These are phyloP conservation scores for Nicator chloris DNA, from an alignment of 2,113 vertebrate genomes.

Conservation along the genomic window DNA sequence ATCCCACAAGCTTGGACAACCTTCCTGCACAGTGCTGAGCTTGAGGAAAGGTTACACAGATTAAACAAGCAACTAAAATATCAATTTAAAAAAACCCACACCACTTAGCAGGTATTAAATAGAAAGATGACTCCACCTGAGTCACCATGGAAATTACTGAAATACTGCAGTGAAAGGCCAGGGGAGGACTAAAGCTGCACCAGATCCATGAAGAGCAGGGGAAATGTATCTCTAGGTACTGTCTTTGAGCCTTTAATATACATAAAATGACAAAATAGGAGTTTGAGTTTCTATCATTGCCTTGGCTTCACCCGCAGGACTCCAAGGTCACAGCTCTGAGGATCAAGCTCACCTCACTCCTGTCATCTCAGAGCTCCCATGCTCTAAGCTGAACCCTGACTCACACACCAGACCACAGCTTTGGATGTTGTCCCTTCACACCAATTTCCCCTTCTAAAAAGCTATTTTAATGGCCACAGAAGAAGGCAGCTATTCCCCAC, in stretches of 20 bases:
- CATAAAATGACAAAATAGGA: not conserved
- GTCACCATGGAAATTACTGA: not conserved
- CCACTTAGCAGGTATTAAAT: not conserved
- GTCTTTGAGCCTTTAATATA: not conserved
- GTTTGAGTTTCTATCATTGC: not conserved
- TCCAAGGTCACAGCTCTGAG: not conserved
- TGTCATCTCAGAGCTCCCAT: not conserved
- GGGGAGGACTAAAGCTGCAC: not conserved
- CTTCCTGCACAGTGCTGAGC: not conserved
- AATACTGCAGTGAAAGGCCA: not conserved
- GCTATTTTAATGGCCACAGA: not conserved
- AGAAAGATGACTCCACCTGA: not conserved
- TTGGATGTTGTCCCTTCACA: not conserved
- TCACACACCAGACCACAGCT: not conserved
- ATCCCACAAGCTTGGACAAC: not conserved
- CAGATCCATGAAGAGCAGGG: not conserved
- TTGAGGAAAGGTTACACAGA: not conserved
- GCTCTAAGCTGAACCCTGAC: not conserved
- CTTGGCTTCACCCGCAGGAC: not conserved
- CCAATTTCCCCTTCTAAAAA: not conserved
- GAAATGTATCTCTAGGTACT: not conserved
- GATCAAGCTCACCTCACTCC: not conserved
- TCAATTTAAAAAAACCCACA: rapidly evolving
- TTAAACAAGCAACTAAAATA: not conserved
- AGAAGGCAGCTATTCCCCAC: not conserved